phyloP scores from a whole-genome alignment of 2,888 invertebrate genomes.

The Ophraella communa region DNA sequence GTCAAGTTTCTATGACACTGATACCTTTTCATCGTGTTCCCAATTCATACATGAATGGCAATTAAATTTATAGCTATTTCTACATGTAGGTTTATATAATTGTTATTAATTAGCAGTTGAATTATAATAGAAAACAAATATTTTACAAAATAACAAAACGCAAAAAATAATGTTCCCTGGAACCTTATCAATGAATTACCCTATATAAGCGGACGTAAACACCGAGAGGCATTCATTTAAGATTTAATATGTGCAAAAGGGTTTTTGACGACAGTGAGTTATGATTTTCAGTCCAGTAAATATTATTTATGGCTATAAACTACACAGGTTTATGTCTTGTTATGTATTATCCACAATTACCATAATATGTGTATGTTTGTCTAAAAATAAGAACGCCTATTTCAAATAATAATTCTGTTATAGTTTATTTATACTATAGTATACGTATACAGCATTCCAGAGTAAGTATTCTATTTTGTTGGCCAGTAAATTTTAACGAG shows the following conservation, averaged over 20 bases:
- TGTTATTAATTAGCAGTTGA: too few relatives aligned
- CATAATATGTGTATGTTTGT: conserved; percentile 13
- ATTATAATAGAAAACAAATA: too few relatives aligned
- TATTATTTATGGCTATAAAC: conserved; percentile 22
- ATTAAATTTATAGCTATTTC: too few relatives aligned
- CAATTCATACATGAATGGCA: too few relatives aligned
- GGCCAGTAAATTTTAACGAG: too few relatives aligned
- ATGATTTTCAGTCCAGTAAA: conserved; percentile 20
- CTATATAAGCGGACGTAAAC: conserved; percentile 3
- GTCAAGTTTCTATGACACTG: too few relatives aligned
- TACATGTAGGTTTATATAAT: too few relatives aligned
- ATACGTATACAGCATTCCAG: too few relatives aligned
- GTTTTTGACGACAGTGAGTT: conserved; percentile 29
- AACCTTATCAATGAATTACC: background rate
- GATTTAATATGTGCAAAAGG: conserved; percentile 30
- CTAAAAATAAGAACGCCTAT: background rate
- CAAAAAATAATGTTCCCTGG: background rate
- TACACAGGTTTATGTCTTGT: conserved; percentile 21
- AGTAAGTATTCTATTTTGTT: too few relatives aligned
- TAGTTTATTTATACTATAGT: too few relatives aligned
- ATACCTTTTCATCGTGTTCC: too few relatives aligned
- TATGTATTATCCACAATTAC: conserved; percentile 17
- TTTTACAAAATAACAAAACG: too few relatives aligned
- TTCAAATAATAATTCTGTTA: background rate
- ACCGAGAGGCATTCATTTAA: conserved; percentile 15